Evolutionary conservation across 1,140 invertebrate genomes (phyloP), one percentile per base, ranked within the genome.

Genomic region (Panulirus ornatus): DNA sequence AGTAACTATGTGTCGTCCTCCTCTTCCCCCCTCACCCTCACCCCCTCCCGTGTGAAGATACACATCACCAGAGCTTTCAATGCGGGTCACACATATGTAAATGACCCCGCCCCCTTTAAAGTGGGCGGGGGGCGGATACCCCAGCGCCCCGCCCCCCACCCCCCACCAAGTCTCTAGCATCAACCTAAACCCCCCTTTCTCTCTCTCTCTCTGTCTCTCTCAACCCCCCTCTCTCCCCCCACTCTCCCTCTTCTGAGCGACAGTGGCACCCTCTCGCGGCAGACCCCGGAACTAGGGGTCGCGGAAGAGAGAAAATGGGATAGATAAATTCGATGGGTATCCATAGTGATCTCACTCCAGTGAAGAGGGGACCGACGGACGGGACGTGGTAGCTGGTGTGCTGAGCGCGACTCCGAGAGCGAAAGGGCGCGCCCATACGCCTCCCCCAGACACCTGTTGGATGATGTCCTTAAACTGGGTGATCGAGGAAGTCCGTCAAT

Each of bases 21-120:
- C n/a, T n/a, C n/a, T n/a, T n/a, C n/a, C n/a, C n/a, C n/a, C n/a
- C n/a, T n/a, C n/a, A n/a, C n/a, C n/a, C n/a, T 42, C 47, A 40
- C 47, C 71, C 63, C 66, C 36, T 76, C 14, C 44, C 8, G 78
- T 83, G 79, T 63, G 27, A 89, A 54, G 70, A 89, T 54, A 89
- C 88, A 89, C 84, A 89, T 89, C 88, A 89, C 79, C 36, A 44
- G 42, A 89, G 81, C 71, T 89, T 83, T 89, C 88, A 89, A 89
- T 89, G 88, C 88, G 79, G 88, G 88, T 89, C 88, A 89, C 88
- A 89, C 88, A 89, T 89, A 89, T 89, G 88, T 76, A 89, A 89
- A 89, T 89, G 88, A 89, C 88, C 81, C 79, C 84, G 81, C 88
- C 79, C 88, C 79, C 88, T 89, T 89, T 89, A 89, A 89, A 89